Conservation (phyloP, 1,140 invertebrate species). For the Mycetomoellerius zeteki region DNA sequence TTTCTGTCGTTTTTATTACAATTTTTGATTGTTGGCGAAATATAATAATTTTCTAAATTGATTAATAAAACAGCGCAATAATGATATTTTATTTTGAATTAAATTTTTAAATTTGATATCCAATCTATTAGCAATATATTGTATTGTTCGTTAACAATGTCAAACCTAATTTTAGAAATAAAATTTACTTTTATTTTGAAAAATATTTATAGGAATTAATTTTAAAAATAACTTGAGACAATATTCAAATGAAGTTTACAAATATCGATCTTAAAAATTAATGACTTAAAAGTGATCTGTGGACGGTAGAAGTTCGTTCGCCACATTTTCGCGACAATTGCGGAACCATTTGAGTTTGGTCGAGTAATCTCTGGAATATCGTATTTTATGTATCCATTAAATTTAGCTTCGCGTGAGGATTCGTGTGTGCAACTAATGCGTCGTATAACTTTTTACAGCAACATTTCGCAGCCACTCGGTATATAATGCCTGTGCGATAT, state of each 20-base stretch:
- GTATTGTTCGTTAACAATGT: too few species aligned
- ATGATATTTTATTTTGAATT: too few species aligned
- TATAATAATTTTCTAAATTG: too few species aligned
- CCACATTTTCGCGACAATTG: background rate
- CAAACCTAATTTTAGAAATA: too few species aligned
- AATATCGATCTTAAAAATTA: background rate
- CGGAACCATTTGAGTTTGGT: background rate
- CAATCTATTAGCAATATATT: too few species aligned
- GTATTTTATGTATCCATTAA: conserved; percentile 21
- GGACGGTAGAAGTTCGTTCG: background rate
- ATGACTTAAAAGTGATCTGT: background rate
- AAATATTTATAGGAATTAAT: too few species aligned
- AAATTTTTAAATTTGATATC: too few species aligned
- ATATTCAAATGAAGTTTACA: background rate
- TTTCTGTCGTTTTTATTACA: too few species aligned
- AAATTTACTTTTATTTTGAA: too few species aligned
- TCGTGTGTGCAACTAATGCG: background rate
- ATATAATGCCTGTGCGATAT: conserved; percentile 37
- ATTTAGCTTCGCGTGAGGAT: conserved; percentile 9
- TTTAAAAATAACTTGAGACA: background rate
- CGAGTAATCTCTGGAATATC: conserved; percentile 6
- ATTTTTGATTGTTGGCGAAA: too few species aligned
- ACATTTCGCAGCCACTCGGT: conserved; percentile 47
- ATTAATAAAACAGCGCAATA: too few species aligned
- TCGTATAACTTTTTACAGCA: conserved; percentile 42